These are phyloP conservation scores for Botrylloides violaceus DNA, from an alignment of 23 tunicate species.

Conservation along the genomic window DNA sequence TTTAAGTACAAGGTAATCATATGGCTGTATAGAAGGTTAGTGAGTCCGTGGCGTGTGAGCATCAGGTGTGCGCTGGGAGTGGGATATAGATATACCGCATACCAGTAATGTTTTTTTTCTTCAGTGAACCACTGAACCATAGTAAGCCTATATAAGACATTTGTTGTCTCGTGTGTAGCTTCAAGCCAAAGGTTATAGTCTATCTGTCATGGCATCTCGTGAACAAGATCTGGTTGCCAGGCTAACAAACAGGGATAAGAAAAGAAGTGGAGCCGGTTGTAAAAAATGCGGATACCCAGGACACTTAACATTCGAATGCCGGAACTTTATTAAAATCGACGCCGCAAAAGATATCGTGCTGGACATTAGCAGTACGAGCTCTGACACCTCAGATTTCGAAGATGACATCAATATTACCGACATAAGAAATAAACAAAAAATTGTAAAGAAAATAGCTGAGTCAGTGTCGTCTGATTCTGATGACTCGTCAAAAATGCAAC, in stretches of 20 bases:
- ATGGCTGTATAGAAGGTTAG: too few species aligned
- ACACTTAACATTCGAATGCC: constrained; percentile 83
- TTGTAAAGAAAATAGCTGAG: too few species aligned
- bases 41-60: too few species aligned
- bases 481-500: constrained; percentile 11
- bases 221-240: constrained; percentile 65
- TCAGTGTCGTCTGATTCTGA: constrained; percentile 8
- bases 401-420: background rate
- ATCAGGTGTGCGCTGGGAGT: too few species aligned
- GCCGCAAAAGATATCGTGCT: constrained; percentile 69
- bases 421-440: background rate
- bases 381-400: constrained; percentile 45
- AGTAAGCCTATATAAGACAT: too few species aligned
- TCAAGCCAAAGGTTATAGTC: too few species aligned
- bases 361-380: constrained; percentile 91
- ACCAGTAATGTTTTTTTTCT: too few species aligned
- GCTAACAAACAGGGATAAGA: constrained; percentile 63
- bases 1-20: too few species aligned
- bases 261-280: constrained; percentile 55
- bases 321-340: constrained; percentile 62
- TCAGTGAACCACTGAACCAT: too few species aligned
- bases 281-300: constrained; percentile 96
- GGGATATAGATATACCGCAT: too few species aligned
- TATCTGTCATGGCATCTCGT: background rate
- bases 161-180: too few species aligned